Conservation (phyloP, 2,888 invertebrate species). For the Tipula lateralis region DNA sequence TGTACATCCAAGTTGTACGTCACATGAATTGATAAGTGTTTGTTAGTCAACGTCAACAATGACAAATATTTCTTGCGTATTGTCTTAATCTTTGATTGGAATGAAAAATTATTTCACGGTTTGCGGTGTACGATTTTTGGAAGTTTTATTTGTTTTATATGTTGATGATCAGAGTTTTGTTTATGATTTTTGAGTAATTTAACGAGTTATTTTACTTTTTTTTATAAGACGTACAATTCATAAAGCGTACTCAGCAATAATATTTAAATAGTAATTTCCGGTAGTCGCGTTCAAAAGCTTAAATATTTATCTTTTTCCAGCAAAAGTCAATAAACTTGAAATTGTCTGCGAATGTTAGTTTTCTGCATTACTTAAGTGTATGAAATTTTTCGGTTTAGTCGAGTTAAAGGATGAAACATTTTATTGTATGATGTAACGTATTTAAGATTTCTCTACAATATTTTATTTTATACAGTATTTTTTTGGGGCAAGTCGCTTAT, state of each 20-base stretch:
- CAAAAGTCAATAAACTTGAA: background rate
- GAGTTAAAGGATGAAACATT: background rate
- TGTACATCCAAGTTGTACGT: background rate
- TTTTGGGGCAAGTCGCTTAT: background rate
- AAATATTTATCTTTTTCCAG: background rate
- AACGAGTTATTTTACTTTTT: background rate
- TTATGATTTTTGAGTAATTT: background rate
- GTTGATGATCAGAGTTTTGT: background rate
- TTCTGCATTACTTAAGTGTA: background rate
- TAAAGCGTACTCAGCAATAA: background rate
- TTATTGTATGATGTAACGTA: background rate
- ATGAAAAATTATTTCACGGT: background rate
- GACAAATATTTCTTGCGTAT: background rate
- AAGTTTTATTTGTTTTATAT: background rate
- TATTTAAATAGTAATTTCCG: background rate
- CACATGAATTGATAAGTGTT: background rate
- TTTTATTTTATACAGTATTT: background rate
- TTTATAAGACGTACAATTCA: background rate
- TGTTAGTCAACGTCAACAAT: background rate
- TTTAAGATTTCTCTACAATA: background rate
- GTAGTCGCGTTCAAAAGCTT: background rate
- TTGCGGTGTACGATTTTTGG: background rate
- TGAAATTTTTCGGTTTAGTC: background rate
- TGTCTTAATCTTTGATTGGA: background rate
- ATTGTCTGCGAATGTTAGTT: background rate